phyloP scores from a whole-genome alignment of 1,140 invertebrate genomes.

The Drosophila sechellia region DNA sequence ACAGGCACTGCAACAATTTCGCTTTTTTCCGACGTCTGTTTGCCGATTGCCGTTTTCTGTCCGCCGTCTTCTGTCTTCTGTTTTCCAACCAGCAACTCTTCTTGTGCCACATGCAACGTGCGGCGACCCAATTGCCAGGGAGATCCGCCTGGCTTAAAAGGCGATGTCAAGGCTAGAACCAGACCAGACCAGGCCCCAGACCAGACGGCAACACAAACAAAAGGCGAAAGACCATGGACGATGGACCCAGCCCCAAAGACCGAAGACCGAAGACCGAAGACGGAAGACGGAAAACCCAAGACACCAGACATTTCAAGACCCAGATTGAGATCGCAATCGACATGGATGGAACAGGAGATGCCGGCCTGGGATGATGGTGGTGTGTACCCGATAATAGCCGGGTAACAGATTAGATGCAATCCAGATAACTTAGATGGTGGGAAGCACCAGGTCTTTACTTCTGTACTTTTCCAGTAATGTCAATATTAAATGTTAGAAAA shows the following conservation, averaged over 20 bases:
- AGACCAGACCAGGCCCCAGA: constrained; percentile 22
- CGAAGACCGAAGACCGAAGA: not conserved
- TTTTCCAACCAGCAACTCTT: constrained; percentile 34
- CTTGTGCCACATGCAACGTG: constrained; percentile 23
- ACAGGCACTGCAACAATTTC: constrained; percentile 66
- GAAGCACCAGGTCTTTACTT: not conserved
- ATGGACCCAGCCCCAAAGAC: no score
- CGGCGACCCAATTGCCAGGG: constrained; percentile 65
- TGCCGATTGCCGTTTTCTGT: not conserved
- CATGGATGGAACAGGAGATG: constrained; percentile 27
- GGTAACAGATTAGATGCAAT: constrained; percentile 1
- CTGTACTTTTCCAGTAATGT: not conserved
- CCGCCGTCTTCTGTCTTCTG: constrained; percentile 46
- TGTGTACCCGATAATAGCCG: constrained; percentile 6
- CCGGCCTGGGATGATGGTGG: constrained; percentile 11
- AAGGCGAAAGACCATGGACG: not conserved
- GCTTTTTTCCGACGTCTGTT: constrained; percentile 46
- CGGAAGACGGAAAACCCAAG: not conserved
- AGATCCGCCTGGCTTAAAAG: constrained; percentile 66
- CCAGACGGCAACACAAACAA: constrained; percentile 6
- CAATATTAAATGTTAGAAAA: not conserved
- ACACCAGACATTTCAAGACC: constrained; percentile 19
- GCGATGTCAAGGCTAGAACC: constrained; percentile 74
- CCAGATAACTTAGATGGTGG: constrained; percentile 1
- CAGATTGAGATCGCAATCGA: constrained; percentile 32